Evolutionary conservation across 2,113 vertebrate species (phyloP).

Genomic region (Paramormyrops kingsleyae): DNA sequence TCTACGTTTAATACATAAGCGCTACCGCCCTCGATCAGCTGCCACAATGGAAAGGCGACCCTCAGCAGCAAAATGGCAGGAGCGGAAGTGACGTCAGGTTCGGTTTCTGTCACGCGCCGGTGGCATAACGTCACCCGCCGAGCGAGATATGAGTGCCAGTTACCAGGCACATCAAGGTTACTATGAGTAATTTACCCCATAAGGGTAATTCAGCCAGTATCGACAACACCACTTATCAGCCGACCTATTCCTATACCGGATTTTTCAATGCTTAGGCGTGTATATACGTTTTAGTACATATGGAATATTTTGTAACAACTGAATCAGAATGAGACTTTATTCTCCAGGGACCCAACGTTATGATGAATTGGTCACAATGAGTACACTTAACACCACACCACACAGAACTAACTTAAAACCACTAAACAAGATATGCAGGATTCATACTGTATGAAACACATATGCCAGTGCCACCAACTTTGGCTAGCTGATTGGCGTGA

Average conservation of each 20-base stretch:
- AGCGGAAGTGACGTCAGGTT: slow-evolving; percentile 3
- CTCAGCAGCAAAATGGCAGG: slow-evolving; percentile 19
- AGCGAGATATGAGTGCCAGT: background rate
- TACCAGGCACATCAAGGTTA: background rate
- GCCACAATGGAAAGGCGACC: background rate
- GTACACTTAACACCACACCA: background rate
- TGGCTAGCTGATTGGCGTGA: too few relatives aligned
- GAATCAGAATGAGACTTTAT: background rate
- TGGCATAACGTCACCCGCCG: background rate
- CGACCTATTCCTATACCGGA: background rate
- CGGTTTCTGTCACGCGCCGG: background rate
- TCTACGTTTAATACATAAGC: background rate
- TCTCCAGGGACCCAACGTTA: background rate
- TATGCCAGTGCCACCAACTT: background rate
- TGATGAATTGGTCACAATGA: background rate
- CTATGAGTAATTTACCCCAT: background rate
- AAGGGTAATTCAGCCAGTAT: background rate
- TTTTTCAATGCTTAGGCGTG: background rate
- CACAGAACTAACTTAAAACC: background rate
- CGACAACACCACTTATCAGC: background rate
- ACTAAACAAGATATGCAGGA: background rate
- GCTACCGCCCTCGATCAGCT: background rate
- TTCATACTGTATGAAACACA: background rate
- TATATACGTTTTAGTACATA: background rate
- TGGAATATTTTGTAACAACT: background rate